phyloP scores from a whole-genome alignment of 2,797 vertebrate genomes.

The Ptychadena robeensis region DNA sequence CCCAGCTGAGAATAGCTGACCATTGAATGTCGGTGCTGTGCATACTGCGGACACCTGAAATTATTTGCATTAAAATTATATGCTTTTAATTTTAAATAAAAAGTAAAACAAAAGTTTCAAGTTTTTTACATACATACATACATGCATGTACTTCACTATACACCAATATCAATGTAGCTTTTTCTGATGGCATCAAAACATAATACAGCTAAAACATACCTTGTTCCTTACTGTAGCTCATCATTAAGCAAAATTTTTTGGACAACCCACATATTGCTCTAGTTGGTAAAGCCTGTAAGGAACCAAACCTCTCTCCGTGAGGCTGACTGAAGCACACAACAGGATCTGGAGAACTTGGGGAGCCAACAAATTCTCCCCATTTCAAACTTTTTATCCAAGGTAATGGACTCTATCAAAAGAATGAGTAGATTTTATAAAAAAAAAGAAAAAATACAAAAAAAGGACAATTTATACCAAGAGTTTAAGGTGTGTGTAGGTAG shows the following conservation, averaged over 20 bases:
- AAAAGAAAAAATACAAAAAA: neutral
- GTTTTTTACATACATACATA: no score
- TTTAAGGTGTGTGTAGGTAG: no score
- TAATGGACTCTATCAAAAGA: constrained; percentile 85
- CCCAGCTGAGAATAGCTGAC: constrained; percentile 98
- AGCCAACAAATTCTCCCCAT: constrained; percentile 97
- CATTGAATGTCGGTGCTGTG: constrained; percentile 98
- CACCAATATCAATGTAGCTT: no score
- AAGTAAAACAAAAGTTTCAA: no score
- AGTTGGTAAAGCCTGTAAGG: constrained; percentile 91
- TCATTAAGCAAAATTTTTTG: constrained; percentile 95
- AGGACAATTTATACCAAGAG: no score
- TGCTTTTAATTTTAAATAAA: no score
- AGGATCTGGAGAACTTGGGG: constrained; percentile 91
- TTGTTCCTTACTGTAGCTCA: constrained; percentile 99
- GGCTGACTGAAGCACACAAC: constrained; percentile 97
- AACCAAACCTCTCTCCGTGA: constrained; percentile 91
- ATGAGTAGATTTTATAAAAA: neutral
- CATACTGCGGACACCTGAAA: constrained; percentile 94
- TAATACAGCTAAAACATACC: constrained; percentile 73
- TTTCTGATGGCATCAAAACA: neutral
- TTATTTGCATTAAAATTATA: neutral
- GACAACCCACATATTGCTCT: constrained; percentile 94
- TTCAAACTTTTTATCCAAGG: constrained; percentile 97
- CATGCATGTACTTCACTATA: no score